phyloP scores from a whole-genome alignment of 2,888 invertebrate genomes.

The Archips xylosteana region DNA sequence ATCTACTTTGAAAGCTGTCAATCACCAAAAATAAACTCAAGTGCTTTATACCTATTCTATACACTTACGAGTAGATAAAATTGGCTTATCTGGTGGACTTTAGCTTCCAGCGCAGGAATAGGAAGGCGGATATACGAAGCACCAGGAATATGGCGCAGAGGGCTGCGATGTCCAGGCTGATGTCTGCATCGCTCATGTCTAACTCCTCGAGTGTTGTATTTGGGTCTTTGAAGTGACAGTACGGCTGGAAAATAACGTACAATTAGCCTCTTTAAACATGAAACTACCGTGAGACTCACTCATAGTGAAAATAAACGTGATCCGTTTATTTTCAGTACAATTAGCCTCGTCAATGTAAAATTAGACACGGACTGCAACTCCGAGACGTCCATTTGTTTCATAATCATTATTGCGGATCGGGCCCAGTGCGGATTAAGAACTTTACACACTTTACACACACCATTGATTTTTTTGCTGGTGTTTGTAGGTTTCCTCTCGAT shows the following conservation, averaged over 20 bases:
- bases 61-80: constrained; percentile 6
- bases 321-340: too few species aligned
- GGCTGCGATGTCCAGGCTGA: constrained; percentile 92
- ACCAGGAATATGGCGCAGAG: constrained; percentile 92
- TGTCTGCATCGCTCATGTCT: constrained; percentile 93
- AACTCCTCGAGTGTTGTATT: constrained; percentile 93
- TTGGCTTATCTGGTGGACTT: constrained; percentile 89
- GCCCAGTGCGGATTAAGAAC: too few species aligned
- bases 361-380: too few species aligned
- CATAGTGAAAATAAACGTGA: too few species aligned
- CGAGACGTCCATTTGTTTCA: too few species aligned
- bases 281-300: too few species aligned
- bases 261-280: too few species aligned
- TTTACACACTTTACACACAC: too few species aligned
- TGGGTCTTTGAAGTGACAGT: constrained; percentile 95
- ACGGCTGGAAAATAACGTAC: constrained; percentile 78
- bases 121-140: constrained; percentile 92
- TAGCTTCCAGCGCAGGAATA: constrained; percentile 95
- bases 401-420: too few species aligned
- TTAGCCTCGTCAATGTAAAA: too few species aligned
- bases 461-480: too few species aligned
- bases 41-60: background rate
- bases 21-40: background rate
- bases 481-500: too few species aligned
- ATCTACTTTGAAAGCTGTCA: background rate